A percentile compares a stretch with the other conserved stretches of the same genome.
Evolutionary conservation across 1,140 invertebrate species (phyloP).

Genomic region (Cydia splendana): DNA sequence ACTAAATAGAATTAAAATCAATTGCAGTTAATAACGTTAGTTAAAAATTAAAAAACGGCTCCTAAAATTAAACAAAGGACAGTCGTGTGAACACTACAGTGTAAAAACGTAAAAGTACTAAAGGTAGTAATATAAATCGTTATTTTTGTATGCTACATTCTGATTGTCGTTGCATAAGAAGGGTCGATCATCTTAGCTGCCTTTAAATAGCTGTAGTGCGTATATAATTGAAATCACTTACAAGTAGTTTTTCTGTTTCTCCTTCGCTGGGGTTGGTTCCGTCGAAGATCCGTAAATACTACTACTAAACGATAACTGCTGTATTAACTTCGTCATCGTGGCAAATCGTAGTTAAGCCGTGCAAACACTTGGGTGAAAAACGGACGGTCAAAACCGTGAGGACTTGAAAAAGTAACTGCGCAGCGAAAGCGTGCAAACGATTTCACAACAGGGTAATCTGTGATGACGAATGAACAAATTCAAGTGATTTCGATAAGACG

Average conservation of each 20-base stretch:
- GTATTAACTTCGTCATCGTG: constrained; percentile 78
- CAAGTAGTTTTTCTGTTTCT: constrained; percentile 53
- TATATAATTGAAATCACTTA: constrained; percentile 49
- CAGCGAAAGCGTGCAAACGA: constrained; percentile 44
- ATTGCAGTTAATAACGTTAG: neutral
- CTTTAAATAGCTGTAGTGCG: constrained; percentile 22
- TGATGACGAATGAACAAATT: constrained; percentile 44
- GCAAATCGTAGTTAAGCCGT: constrained; percentile 74
- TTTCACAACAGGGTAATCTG: constrained; percentile 54
- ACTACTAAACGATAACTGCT: constrained; percentile 78
- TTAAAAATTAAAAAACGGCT: neutral
- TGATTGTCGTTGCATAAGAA: constrained; percentile 3
- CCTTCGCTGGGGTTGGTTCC: constrained; percentile 55
- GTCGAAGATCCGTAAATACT: constrained; percentile 66
- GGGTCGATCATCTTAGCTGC: neutral
- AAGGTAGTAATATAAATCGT: neutral
- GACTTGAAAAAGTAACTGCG: constrained; percentile 52
- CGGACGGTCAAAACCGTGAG: constrained; percentile 67
- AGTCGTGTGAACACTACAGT: neutral
- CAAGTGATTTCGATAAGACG: constrained; percentile 34
- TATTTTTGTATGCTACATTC: neutral
- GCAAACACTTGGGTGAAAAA: constrained; percentile 59
- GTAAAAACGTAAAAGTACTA: neutral
- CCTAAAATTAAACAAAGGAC: neutral
- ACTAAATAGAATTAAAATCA: too few species aligned